Conservation (phyloP, 2,113 vertebrate genomes). For the Ursus arctos region DNA sequence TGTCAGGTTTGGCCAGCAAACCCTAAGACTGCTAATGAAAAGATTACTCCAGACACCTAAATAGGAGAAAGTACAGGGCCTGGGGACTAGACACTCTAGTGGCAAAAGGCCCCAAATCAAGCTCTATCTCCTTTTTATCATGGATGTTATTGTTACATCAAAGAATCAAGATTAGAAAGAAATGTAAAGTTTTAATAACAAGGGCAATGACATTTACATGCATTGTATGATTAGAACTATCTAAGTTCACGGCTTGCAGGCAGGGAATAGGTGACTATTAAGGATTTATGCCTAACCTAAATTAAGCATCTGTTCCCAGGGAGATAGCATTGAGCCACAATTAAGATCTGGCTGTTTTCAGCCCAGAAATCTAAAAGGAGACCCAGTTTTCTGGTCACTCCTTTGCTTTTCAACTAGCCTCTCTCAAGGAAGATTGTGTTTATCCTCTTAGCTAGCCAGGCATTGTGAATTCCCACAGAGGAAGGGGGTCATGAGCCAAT, state of each 20-base stretch:
- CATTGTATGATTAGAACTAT: not conserved
- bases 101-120: not conserved
- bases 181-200: not conserved
- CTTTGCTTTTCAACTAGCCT: not conserved
- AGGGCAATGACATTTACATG: not conserved
- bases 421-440: not conserved
- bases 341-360: not conserved
- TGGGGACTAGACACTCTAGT: not conserved
- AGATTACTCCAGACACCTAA: not conserved
- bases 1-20: not conserved
- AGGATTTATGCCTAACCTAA: not conserved
- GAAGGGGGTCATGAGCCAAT: not conserved
- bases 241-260: not conserved
- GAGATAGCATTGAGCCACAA: not conserved
- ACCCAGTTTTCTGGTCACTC: not conserved
- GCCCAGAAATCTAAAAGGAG: not conserved
- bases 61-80: not conserved
- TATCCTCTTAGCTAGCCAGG: not conserved
- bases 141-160: not conserved
- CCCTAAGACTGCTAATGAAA: not conserved
- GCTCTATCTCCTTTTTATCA: not conserved
- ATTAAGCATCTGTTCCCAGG: not conserved
- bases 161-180: not conserved
- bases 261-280: not conserved
- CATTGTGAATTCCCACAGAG: not conserved